These are phyloP conservation scores for Crocidura indochinensis DNA, from an alignment of 2,797 vertebrate species.

Conservation along the genomic window DNA sequence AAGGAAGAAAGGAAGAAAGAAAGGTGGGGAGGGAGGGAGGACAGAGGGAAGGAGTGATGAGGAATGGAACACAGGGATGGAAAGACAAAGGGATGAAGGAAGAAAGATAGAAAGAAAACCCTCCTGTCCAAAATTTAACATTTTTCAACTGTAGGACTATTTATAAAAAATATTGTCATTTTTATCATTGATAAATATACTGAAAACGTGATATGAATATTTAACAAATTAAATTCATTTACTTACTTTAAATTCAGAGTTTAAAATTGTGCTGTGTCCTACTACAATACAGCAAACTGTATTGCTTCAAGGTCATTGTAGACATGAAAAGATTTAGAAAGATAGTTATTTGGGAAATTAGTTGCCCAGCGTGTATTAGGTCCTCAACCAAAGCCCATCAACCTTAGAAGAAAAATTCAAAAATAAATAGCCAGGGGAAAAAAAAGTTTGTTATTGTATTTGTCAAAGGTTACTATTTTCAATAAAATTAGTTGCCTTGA, in stretches of 20 bases:
- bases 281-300: not conserved
- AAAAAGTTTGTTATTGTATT: not conserved
- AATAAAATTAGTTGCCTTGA: conserved; percentile 46
- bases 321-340: not conserved
- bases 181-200: not conserved
- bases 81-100: too few species aligned
- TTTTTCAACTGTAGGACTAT: too few species aligned
- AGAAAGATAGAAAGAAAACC: too few species aligned
- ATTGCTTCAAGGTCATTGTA: conserved; percentile 36
- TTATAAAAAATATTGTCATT: not conserved
- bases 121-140: too few species aligned
- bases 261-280: conserved; percentile 24
- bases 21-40: too few species aligned
- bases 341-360: too few species aligned
- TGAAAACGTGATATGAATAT: not conserved
- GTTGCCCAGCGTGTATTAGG: too few species aligned
- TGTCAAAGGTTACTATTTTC: conserved; percentile 17
- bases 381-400: too few species aligned
- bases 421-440: not conserved
- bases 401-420: not conserved
- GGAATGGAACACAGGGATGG: too few species aligned
- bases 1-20: too few species aligned
- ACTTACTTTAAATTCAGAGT: conserved; percentile 26
- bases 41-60: too few species aligned
- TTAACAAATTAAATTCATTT: not conserved